Evolutionary conservation across 23 tunicate genomes (phyloP), one percentile per base, ranked within the genome.

Genomic region (Clavelina lepadiformis): DNA sequence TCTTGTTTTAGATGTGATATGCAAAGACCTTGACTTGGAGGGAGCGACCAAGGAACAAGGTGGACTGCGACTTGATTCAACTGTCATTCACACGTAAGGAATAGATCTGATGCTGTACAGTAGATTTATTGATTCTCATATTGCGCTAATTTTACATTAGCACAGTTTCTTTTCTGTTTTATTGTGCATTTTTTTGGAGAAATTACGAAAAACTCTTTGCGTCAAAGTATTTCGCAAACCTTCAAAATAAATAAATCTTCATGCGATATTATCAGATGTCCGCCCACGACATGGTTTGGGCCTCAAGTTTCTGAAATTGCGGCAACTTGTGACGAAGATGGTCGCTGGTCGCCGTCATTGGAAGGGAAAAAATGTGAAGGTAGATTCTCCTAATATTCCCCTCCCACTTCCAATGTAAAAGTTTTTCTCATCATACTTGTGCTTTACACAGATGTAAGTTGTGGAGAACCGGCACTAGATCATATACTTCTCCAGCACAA

Each of bases 271-370:
- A n/a, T n/a, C 56, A 76, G 82, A 27, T 76, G 82, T 35, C 73
- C 69, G 11, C 75, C 46, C 1, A 58, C 50, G 20, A 58, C 38
- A 19, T 68, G 84, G 84, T 68, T 78, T 33, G 19, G 20, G 1
- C 59, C 56, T n/a, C 61, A 57, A 29, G 6, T 58, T 30, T 71
- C 71, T 7, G 51, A 66, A 32, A 38, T 86, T 1, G 31, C 74
- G 21, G 58, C 76, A 8, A 64, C 56, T 1, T 86, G 95, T 41
- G 49, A 53, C 33, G 85, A 86, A 28, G 67, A 86, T 56, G 95
- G 95, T 19, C 41, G 56, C 5, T 86, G 95, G 95, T 31, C 27
- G 38, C 95, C 95, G 15, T 51, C 44, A 26, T 4, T 78, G 7
- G 56, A 56, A 21, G 66, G 63, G 41, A 62, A 29, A 37, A 24